Base-by-base conservation (phyloP, 2,113 vertebrate genomes). In the Papio anubis region DNA sequence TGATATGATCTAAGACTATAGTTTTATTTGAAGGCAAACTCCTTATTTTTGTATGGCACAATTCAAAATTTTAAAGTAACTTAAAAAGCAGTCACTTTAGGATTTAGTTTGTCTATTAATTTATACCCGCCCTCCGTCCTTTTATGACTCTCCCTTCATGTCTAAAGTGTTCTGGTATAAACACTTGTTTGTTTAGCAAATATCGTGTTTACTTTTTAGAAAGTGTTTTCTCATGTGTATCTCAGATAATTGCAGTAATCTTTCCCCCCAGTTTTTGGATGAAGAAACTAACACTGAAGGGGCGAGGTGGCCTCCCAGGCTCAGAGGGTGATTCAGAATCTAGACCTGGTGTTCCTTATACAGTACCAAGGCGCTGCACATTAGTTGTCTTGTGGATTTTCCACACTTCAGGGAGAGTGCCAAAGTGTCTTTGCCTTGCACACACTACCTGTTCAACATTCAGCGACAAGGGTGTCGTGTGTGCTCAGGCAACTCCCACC, bases 351-450 rank as follows among this genome's bases (percentile, higher is more conserved):
- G 57, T 48, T 75, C 35, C 35, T 6, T 40, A 6, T 18, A 4
- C 48, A 61, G 57, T 8, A 1, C 10, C 30, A 1, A 3, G 4
- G 4, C 4, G 5, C 38, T 40, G 8, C 38, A 13, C 6, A 5
- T 70, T 14, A 55, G 45, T 38, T 32, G 45, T 40, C 43, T 79
- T 57, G 17, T 2, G 30, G 48, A 1, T 11, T 40, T 90, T 55
- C 72, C 38, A 48, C 64, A 3, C 1, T 0, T 18, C 52, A 45
- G 80, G 35, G 48, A 23, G 20, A 20, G 30, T 20, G 14, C 38
- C 43, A 14, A 2, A 5, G 32, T 3, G 0, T 32, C 68, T 52
- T 14, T 20, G 18, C 85, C 59, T 64, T 7, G 9, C 35, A 5
- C 43, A 40, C 12, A 55, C 6, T 66, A 14, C 50, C 66, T 25